A percentile compares a stretch with the other conserved stretches of the same genome.
Conservation (phyloP, 2,797 vertebrate species). For the Gambelia wislizenii region DNA sequence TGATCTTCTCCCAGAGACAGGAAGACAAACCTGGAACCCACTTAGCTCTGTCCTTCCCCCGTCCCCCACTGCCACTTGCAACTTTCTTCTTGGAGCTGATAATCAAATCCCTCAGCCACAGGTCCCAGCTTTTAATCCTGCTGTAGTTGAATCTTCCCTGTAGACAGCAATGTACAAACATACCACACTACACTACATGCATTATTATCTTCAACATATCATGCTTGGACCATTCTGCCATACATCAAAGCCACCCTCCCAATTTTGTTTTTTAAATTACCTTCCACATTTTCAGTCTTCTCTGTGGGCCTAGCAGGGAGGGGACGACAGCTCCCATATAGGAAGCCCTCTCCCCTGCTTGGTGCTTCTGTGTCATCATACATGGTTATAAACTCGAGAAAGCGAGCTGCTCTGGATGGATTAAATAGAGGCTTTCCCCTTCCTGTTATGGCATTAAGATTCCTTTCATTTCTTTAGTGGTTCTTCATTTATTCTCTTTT, state of each 20-base stretch:
- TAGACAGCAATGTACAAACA: not conserved
- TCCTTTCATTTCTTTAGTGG: slow-evolving; percentile 13
- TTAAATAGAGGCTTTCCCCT: not conserved
- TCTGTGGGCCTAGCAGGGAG: not conserved
- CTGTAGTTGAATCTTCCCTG: not conserved
- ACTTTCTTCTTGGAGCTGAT: not conserved
- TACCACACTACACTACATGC: not conserved
- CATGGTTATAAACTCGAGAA: slow-evolving; percentile 2
- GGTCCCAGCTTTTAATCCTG: not conserved
- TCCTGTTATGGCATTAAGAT: not conserved
- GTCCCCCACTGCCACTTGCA: not conserved
- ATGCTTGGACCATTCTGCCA: not conserved
- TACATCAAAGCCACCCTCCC: not conserved
- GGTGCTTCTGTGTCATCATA: slow-evolving; percentile 1
- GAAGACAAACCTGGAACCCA: not conserved
- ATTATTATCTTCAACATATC: not conserved
- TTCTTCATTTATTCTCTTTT: not conserved
- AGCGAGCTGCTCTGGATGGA: not conserved
- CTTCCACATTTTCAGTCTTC: not conserved
- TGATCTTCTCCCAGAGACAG: not conserved
- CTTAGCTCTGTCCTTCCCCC: not conserved
- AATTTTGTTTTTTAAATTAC: not conserved
- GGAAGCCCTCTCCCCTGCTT: not conserved
- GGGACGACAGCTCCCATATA: not conserved
- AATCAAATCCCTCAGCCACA: not conserved